A percentile compares a stretch with the other conserved stretches of the same genome.
Conservation (phyloP, 2,888 invertebrate genomes). For the Pachydiplax longipennis region DNA sequence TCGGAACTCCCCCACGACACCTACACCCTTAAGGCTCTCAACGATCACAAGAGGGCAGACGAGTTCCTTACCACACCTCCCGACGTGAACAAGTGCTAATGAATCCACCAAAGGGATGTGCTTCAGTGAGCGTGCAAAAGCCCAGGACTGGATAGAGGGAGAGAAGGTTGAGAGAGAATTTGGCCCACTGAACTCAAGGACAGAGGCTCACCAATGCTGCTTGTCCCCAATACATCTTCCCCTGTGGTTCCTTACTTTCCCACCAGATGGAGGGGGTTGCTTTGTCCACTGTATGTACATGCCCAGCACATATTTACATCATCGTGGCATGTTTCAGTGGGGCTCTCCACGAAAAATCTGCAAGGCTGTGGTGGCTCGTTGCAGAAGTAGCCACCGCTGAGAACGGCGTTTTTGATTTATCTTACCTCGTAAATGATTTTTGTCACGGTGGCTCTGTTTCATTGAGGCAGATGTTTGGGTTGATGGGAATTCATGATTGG, state of each 20-base stretch:
- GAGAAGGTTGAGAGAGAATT: not conserved
- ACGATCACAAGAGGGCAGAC: conserved; percentile 91
- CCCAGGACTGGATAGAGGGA: not conserved
- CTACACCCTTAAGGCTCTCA: conserved; percentile 87
- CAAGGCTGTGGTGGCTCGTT: not conserved
- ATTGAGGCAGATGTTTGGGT: not conserved
- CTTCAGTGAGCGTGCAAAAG: not conserved
- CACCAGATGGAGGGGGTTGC: not conserved
- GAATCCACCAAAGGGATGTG: not conserved
- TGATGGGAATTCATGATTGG: not conserved
- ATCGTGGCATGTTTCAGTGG: not conserved
- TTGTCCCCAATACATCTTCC: not conserved
- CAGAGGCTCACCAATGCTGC: not conserved
- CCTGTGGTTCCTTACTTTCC: not conserved
- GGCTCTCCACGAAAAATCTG: not conserved
- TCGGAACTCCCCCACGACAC: conserved; percentile 95
- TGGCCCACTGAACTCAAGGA: not conserved
- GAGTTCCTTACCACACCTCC: conserved; percentile 86
- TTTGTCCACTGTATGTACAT: not conserved
- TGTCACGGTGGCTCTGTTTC: not conserved
- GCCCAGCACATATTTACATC: not conserved
- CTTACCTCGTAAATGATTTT: not conserved
- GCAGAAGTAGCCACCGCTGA: not conserved
- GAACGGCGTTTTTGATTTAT: not conserved
- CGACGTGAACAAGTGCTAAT: conserved; percentile 85